phyloP scores from a whole-genome alignment of 1,140 invertebrate species.

The Centruroides vittatus region DNA sequence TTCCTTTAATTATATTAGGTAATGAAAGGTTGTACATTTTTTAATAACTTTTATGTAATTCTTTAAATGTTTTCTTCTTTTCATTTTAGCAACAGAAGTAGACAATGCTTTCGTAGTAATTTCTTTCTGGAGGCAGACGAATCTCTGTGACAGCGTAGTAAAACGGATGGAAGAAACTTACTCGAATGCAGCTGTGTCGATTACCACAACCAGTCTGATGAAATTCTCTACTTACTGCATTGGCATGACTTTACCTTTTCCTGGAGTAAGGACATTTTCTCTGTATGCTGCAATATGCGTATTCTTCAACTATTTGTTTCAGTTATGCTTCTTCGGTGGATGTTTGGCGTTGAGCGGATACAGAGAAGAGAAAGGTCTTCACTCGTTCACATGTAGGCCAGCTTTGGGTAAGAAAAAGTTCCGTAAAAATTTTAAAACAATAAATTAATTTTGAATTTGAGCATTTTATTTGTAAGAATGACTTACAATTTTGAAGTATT shows the following conservation, averaged over 20 bases:
- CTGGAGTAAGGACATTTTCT: conserved; percentile 88
- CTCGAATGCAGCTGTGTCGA: conserved; percentile 90
- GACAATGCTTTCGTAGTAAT: conserved; percentile 95
- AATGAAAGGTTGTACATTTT: conserved; percentile 26
- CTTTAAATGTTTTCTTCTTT: no score
- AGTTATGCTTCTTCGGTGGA: conserved; percentile 83
- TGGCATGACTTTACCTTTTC: conserved; percentile 84
- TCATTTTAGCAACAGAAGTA: conserved; percentile 67
- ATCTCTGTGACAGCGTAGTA: conserved; percentile 57
- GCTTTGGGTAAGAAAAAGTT: no score
- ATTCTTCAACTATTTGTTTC: conserved; percentile 82
- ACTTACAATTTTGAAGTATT: no score
- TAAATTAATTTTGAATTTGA: no score
- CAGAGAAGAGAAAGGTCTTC: conserved; percentile 63
- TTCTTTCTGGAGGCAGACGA: conserved; percentile 76
- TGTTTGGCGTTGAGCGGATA: conserved; percentile 80
- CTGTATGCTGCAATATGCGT: conserved; percentile 87
- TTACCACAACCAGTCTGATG: conserved; percentile 95
- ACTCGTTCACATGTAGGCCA: conserved; percentile 34
- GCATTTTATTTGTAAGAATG: no score
- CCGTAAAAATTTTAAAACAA: no score
- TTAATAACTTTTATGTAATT: no score
- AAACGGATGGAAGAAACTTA: conserved; percentile 73
- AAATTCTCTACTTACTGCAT: conserved; percentile 93
- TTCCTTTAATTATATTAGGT: conserved; percentile 90